phyloP scores from a whole-genome alignment of 2,797 vertebrate species.

The Pseudotriccus pelzelni region DNA sequence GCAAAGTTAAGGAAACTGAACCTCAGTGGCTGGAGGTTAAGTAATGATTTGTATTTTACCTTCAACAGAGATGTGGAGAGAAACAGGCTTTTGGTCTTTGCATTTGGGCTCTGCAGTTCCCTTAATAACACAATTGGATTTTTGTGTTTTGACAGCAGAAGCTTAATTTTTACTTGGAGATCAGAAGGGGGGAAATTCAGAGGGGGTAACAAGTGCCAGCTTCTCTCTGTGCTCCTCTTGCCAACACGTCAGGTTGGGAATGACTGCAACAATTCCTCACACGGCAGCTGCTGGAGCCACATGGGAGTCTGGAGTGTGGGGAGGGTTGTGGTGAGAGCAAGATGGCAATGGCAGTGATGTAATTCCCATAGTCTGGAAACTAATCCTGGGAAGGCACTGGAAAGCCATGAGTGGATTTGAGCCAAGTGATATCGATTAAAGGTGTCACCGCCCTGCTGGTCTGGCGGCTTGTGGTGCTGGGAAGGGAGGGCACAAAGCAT shows the following conservation, averaged over 20 bases:
- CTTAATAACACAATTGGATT: neutral
- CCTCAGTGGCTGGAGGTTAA: neutral
- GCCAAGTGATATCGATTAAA: accelerated
- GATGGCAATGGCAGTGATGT: neutral
- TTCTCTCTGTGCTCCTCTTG: neutral
- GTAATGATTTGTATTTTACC: neutral
- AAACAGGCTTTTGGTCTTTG: neutral
- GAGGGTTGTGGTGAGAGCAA: neutral
- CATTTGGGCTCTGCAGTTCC: neutral
- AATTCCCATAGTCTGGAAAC: neutral
- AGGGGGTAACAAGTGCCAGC: neutral
- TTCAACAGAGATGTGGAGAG: neutral
- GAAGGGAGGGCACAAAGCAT: accelerated
- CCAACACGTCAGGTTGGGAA: neutral
- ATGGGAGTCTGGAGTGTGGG: neutral
- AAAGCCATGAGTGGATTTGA: neutral
- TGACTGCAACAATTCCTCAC: neutral
- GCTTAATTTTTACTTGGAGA: neutral
- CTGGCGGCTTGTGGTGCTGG: neutral
- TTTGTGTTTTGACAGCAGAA: neutral
- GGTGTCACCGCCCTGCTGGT: neutral
- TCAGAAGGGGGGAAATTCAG: neutral
- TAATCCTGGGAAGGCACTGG: accelerated
- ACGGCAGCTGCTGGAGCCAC: neutral
- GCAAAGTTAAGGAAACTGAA: neutral